Percentiles rank a stretch among this genome's conserved stretches.
Evolutionary conservation across 2,113 vertebrate species (phyloP).

Genomic region (Nycticryphes semicollaris): DNA sequence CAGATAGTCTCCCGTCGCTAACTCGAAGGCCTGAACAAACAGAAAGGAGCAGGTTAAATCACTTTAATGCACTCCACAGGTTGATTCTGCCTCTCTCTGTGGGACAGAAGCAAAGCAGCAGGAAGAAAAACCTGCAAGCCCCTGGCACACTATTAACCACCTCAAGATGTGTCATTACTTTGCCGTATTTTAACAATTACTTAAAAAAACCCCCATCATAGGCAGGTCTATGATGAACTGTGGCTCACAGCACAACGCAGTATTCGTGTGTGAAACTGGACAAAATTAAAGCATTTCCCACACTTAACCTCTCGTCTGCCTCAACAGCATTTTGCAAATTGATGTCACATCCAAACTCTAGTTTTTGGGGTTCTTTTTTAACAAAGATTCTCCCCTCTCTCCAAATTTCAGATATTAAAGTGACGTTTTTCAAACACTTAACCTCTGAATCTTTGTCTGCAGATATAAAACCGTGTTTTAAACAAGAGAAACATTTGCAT

Average conservation of each 20-base stretch:
- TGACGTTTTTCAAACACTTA: neutral
- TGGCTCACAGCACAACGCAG: neutral
- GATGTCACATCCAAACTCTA: neutral
- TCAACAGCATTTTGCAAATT: neutral
- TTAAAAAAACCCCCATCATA: neutral
- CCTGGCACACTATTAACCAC: too few species aligned
- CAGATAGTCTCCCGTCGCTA: slow-evolving; percentile 95
- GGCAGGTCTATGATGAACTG: neutral
- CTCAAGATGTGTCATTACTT: neutral
- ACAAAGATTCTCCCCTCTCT: neutral
- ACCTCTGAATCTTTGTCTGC: neutral
- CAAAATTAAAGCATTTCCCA: neutral
- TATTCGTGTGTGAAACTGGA: neutral
- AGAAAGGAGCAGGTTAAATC: neutral
- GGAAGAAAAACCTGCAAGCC: neutral
- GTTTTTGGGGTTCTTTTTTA: neutral
- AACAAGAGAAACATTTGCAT: neutral
- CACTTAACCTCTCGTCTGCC: neutral
- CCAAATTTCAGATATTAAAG: neutral
- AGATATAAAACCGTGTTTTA: neutral
- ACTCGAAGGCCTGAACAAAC: slow-evolving; percentile 85
- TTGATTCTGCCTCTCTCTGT: neutral
- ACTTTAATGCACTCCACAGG: neutral
- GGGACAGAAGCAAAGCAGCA: neutral
- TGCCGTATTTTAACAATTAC: neutral